Evolutionary conservation across 2,113 vertebrate genomes (phyloP), one percentile per base, ranked within the genome.

Genomic region (Megatriorchis doriae): DNA sequence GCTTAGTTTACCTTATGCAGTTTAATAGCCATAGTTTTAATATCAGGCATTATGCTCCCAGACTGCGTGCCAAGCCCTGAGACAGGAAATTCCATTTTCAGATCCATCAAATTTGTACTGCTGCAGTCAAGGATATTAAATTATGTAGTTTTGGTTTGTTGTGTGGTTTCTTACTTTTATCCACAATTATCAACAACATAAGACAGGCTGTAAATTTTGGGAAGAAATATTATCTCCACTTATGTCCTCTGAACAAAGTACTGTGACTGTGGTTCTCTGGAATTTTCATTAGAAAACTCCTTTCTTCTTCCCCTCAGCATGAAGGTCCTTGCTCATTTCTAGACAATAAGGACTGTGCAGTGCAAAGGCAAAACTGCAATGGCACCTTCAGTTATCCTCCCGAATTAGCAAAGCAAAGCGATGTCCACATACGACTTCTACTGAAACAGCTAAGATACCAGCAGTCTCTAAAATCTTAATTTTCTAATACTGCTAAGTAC

Each of bases 81-180:
- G 56, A 75, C 13, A 84, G 43, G 59, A 96, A 94, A 88, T 79
- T 90, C 68, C 92, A 55, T 81, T 93, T 93, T 84, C 82, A 95
- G 67, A 88, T 63, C 31, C 47, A 95, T 71, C 63, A 66, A 62
- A 90, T 38, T 61, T 40, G 65, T 71, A 86, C n/a, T 83, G 50
- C 26, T 88, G 50, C 27, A 83, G 67, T 83, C 79, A 88, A 70
- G 36, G 40, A 67, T 50, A 90, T 61, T 86, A 77, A 93, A 93
- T 67, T 20, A 90, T 18, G 31, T 11, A 32, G 31, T 40, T 93
- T 77, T 58, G 80, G 34, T 56, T 86, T 93, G 45, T 73, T 78
- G 40, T 83, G 45, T 0, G 1, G 75, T 75, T 93, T 88, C 74
- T 89, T 67, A 43, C 26, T 81, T 47, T 71, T 90, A 47, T 67